These are phyloP conservation scores for Danio aesculapii DNA, from an alignment of 2,797 vertebrate species.

Conservation along the genomic window DNA sequence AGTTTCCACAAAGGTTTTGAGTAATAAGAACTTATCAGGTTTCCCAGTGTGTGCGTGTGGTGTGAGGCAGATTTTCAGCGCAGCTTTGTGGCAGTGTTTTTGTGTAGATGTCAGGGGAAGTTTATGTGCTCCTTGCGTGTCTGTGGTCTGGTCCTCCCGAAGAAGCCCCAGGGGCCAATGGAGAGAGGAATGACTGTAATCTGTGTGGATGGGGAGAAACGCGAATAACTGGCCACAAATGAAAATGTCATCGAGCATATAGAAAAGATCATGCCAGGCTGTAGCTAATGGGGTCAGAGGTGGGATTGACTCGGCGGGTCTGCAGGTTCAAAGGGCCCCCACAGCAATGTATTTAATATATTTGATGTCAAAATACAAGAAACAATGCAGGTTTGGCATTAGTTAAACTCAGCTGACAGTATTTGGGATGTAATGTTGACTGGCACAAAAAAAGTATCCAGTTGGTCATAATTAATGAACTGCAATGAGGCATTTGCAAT, in stretches of 20 bases:
- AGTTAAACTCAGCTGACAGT: background rate
- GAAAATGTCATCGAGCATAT: slow-evolving; percentile 76
- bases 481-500: too few species aligned
- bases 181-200: slow-evolving; percentile 64
- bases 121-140: slow-evolving; percentile 45
- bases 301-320: background rate
- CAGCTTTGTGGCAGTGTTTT: slow-evolving; percentile 8
- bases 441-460: too few species aligned
- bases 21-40: too few species aligned
- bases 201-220: slow-evolving; percentile 68
- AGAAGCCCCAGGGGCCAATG: slow-evolving; percentile 56
- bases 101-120: slow-evolving; percentile 23
- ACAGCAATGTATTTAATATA: background rate
- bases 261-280: slow-evolving; percentile 57
- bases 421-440: too few species aligned
- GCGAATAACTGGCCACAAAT: slow-evolving; percentile 72
- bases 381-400: background rate
- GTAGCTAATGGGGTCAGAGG: slow-evolving; percentile 25
- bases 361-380: background rate
- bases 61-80: background rate
- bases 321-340: background rate
- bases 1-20: too few species aligned
- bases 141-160: slow-evolving; percentile 35
- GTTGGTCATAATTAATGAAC: too few species aligned
- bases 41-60: background rate